Percentiles rank a stretch among this genome's conserved stretches.
Evolutionary conservation across 2,888 invertebrate genomes (phyloP).

Genomic region (Acrocyrtus sp.): DNA sequence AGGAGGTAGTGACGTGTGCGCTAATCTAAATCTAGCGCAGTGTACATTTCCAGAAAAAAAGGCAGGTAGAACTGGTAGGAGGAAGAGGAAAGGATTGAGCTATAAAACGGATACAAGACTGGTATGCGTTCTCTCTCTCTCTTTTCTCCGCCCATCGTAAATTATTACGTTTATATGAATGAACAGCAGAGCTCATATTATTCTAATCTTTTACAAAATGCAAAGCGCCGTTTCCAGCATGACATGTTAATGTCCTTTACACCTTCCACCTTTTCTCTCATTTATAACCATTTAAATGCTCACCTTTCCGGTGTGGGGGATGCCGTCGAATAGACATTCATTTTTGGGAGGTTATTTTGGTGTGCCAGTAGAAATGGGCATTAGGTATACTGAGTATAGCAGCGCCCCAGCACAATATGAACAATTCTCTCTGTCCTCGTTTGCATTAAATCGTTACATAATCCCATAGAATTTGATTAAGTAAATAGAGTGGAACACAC

Average conservation of each 20-base stretch:
- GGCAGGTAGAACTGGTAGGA: no score
- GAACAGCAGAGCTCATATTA: not conserved
- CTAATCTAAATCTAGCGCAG: not conserved
- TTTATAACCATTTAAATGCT: not conserved
- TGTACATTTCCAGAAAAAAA: no score
- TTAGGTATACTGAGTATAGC: no score
- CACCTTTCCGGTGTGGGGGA: constrained; percentile 3
- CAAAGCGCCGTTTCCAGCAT: not conserved
- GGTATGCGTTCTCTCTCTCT: constrained; percentile 9
- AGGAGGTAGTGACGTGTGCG: not conserved
- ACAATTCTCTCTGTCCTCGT: no score
- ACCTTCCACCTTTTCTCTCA: constrained; percentile 5
- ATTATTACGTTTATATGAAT: constrained; percentile 5
- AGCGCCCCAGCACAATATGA: not conserved
- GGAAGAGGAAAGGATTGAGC: constrained; percentile 22
- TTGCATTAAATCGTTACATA: no score
- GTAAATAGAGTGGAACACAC: no score
- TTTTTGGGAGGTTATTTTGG: no score
- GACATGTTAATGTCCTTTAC: constrained; percentile 35
- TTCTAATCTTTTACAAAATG: constrained; percentile 17
- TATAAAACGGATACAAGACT: not conserved
- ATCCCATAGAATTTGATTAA: no score
- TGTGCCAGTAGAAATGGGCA: no score
- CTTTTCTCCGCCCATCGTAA: constrained; percentile 32
- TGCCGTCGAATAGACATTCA: no score